phyloP scores from a whole-genome alignment of 2,888 invertebrate genomes.

The Pristionchus entomophagus region DNA sequence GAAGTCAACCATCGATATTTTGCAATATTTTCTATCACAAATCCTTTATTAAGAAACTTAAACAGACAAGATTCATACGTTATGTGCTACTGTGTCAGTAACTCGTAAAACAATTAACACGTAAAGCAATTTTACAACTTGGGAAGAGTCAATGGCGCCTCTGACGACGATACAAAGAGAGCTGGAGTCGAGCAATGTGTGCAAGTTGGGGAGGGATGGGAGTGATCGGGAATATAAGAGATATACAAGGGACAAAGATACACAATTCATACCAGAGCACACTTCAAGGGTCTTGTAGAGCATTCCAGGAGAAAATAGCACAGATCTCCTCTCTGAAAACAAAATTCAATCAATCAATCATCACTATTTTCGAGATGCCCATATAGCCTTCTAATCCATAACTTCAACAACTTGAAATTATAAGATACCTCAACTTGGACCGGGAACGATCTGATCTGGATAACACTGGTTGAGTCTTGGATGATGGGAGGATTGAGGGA shows the following conservation, averaged over 20 bases:
- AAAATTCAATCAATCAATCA: not conserved
- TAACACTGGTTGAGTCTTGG: not conserved
- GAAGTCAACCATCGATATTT: not conserved
- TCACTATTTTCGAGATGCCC: not conserved
- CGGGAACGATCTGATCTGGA: not conserved
- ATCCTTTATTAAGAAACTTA: not conserved
- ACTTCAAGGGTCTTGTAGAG: not conserved
- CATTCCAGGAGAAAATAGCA: slow-evolving; percentile 47
- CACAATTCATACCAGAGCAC: not conserved
- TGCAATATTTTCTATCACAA: not conserved
- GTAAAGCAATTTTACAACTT: not conserved
- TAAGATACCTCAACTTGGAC: not conserved
- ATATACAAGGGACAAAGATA: not conserved
- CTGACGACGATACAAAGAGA: slow-evolving; percentile 11
- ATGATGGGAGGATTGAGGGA: slow-evolving; percentile 45
- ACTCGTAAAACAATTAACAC: not conserved
- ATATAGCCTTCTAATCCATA: no score
- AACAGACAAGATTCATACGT: not conserved
- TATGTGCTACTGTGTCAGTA: not conserved
- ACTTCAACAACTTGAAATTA: not conserved
- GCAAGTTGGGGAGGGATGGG: slow-evolving; percentile 43
- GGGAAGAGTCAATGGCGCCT: not conserved
- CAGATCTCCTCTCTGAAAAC: slow-evolving; percentile 33
- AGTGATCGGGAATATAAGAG: not conserved
- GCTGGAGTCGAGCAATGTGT: slow-evolving; percentile 8